Evolutionary conservation across 2,113 vertebrate genomes (phyloP).

Genomic region (Pelusios castaneus): DNA sequence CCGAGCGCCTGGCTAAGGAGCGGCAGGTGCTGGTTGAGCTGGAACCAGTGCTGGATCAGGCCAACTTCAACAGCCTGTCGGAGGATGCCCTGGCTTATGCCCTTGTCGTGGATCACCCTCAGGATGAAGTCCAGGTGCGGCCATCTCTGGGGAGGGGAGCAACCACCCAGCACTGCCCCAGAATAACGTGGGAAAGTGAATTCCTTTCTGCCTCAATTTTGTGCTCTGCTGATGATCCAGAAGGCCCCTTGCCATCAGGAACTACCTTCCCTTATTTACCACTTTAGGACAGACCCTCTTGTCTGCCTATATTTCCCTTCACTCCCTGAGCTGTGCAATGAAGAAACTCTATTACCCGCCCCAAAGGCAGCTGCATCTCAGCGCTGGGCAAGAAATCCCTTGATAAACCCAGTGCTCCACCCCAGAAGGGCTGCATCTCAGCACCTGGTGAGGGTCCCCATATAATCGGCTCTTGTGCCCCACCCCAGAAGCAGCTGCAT

Average conservation of each 20-base stretch:
- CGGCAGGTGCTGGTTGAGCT: slow-evolving; percentile 65
- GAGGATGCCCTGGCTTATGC: slow-evolving; percentile 74
- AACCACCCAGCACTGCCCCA: no score
- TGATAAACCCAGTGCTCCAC: not conserved
- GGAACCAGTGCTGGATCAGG: slow-evolving; percentile 71
- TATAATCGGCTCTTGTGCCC: not conserved
- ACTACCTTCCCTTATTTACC: not conserved
- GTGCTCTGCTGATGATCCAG: not conserved
- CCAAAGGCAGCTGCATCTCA: not conserved
- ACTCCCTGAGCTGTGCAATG: not conserved
- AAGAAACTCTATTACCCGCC: not conserved
- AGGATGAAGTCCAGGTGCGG: slow-evolving; percentile 74
- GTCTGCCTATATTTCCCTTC: not conserved
- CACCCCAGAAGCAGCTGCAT: not conserved
- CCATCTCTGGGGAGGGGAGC: not conserved
- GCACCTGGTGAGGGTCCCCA: not conserved
- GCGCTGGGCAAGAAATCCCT: not conserved
- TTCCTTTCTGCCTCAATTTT: not conserved
- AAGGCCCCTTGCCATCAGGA: not conserved
- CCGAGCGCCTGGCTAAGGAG: slow-evolving; percentile 65
- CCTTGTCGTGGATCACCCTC: slow-evolving; percentile 73
- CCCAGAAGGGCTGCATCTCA: not conserved
- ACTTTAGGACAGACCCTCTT: not conserved
- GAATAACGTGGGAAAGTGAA: not conserved
- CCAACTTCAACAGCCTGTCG: slow-evolving; percentile 71